Evolutionary conservation across 64 coral and sea anemone genomes (phyloP).

Genomic region (Dendrophyllia cribrosa): DNA sequence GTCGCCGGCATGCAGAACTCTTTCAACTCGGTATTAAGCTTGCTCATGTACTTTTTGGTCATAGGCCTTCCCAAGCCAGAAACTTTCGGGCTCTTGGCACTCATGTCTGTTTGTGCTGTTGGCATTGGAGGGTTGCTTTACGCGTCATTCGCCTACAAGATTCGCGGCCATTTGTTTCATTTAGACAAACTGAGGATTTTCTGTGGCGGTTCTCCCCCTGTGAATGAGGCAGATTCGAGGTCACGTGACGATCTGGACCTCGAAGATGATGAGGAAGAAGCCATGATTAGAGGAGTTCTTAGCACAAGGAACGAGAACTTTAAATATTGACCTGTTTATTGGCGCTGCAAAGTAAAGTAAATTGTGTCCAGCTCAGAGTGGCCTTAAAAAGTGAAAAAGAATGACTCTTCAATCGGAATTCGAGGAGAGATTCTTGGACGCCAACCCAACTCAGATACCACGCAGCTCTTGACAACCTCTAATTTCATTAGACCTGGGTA

Average conservation of each 20-base stretch:
- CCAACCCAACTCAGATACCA: too few species aligned
- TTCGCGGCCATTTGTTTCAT: conserved; percentile 89
- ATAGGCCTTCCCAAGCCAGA: conserved; percentile 85
- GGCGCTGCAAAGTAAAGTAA: neutral
- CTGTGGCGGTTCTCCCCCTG: conserved; percentile 1
- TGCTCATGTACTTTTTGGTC: conserved; percentile 76
- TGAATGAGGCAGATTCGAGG: neutral
- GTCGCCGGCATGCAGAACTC: conserved; percentile 94
- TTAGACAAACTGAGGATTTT: conserved; percentile 69
- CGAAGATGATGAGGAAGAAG: conserved; percentile 71
- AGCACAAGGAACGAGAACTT: conserved; percentile 89
- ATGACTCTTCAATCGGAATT: too few species aligned
- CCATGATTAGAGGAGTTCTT: conserved; percentile 14
- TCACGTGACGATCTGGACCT: conserved; percentile 17
- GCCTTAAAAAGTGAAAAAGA: too few species aligned
- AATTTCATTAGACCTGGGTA: too few species aligned
- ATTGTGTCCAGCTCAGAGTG: too few species aligned
- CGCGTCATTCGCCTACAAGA: conserved; percentile 83
- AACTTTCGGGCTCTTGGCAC: conserved; percentile 73
- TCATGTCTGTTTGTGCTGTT: conserved; percentile 86
- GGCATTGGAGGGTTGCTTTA: conserved; percentile 74
- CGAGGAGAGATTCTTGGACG: too few species aligned
- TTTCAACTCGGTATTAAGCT: conserved; percentile 77
- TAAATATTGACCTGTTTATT: neutral
- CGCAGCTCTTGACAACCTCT: too few species aligned